phyloP scores from a whole-genome alignment of 2,113 vertebrate species.

The Axis porcinus region DNA sequence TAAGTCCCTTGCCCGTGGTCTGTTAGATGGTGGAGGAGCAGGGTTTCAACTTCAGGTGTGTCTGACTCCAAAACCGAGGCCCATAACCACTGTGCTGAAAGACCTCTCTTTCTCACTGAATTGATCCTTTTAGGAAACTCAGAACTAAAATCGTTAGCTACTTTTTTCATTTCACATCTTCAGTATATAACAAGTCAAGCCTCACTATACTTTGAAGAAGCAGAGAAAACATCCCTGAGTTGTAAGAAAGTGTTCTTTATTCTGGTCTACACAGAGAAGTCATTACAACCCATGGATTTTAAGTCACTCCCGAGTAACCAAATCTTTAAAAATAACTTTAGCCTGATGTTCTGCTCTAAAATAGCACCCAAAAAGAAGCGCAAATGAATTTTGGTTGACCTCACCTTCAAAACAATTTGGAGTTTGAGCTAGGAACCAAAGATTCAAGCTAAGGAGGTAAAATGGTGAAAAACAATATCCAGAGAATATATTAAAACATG shows the following conservation, averaged over 20 bases:
- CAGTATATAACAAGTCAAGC: background rate
- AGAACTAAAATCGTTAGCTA: background rate
- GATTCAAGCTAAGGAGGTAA: slow-evolving; percentile 23
- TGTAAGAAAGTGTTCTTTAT: slow-evolving; percentile 66
- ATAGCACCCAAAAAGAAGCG: background rate
- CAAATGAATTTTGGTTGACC: slow-evolving; percentile 27
- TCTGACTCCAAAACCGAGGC: background rate
- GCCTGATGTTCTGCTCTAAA: slow-evolving; percentile 21
- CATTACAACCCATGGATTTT: slow-evolving; percentile 4
- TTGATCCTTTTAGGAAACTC: background rate
- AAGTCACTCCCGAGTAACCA: slow-evolving; percentile 5
- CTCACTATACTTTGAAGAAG: slow-evolving; percentile 41
- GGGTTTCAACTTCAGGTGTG: background rate
- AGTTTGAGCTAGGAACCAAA: slow-evolving; percentile 5
- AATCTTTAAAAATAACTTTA: slow-evolving; percentile 52
- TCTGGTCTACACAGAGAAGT: background rate
- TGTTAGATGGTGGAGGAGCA: background rate
- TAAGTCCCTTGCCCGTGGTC: background rate
- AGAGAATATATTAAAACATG: slow-evolving; percentile 35
- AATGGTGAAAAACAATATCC: slow-evolving; percentile 21
- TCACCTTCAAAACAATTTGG: slow-evolving; percentile 29
- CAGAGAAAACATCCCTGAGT: slow-evolving; percentile 47
- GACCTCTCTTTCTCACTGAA: background rate
- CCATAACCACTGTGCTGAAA: background rate
- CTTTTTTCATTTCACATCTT: background rate